These are phyloP conservation scores for Bombus waltoni DNA, from an alignment of 1,140 invertebrate genomes.

Conservation along the genomic window DNA sequence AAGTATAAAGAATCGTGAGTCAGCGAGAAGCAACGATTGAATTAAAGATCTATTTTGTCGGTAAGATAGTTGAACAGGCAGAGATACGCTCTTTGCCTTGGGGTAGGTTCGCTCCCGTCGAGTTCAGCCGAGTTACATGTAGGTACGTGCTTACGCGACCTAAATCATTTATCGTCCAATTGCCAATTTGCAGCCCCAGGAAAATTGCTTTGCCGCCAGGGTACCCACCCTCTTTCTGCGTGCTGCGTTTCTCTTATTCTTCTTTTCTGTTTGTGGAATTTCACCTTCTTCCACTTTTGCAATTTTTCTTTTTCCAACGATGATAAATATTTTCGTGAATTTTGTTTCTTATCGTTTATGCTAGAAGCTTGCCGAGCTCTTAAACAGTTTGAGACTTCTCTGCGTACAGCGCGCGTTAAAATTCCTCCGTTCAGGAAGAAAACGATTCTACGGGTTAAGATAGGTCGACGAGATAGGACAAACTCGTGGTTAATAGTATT, in stretches of 20 bases:
- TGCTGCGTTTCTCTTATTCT: conserved; percentile 30
- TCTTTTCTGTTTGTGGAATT: conserved; percentile 7
- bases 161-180: conserved; percentile 71
- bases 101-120: conserved; percentile 55
- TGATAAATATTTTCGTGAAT: not conserved
- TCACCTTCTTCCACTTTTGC: not conserved
- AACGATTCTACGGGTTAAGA: not conserved
- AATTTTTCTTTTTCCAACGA: not conserved
- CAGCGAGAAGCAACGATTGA: conserved; percentile 52
- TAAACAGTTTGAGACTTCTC: not conserved
- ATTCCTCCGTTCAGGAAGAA: not conserved
- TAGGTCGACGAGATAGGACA: not conserved
- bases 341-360: no score
- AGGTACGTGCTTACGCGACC: conserved; percentile 42
- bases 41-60: conserved; percentile 68
- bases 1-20: conserved; percentile 28
- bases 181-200: conserved; percentile 68
- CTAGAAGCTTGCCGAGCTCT: not conserved
- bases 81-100: conserved; percentile 60
- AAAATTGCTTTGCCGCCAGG: conserved; percentile 61
- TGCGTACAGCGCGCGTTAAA: not conserved
- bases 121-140: conserved; percentile 28
- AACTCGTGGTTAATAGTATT: not conserved
- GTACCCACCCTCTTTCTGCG: conserved; percentile 39
- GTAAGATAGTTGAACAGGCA: conserved; percentile 58